These are phyloP conservation scores for Dilophus febrilis DNA, from an alignment of 2,888 invertebrate genomes.

Conservation along the genomic window DNA sequence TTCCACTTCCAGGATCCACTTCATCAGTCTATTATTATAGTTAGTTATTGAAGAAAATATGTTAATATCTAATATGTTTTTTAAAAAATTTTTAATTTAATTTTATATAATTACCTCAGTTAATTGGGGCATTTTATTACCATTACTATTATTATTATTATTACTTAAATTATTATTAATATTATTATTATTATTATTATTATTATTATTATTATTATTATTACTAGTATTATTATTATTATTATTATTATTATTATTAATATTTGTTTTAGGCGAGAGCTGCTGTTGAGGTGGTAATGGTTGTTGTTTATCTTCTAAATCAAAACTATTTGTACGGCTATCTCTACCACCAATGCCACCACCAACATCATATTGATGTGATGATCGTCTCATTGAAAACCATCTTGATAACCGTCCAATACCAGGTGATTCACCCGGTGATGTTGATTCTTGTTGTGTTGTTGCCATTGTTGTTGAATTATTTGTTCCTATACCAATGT, in stretches of 20 bases:
- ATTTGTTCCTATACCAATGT: too few species aligned
- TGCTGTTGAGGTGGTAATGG: background rate
- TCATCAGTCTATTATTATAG: constrained; percentile 8
- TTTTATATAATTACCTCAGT: constrained; percentile 44
- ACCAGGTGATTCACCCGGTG: constrained; percentile 53
- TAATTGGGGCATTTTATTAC: constrained; percentile 58
- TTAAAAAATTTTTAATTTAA: background rate
- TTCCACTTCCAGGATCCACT: constrained; percentile 6
- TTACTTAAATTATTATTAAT: too few species aligned
- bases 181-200: background rate
- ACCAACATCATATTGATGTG: constrained; percentile 66
- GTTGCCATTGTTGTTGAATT: constrained; percentile 4
- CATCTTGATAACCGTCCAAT: constrained; percentile 69
- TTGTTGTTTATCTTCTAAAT: constrained; percentile 12
- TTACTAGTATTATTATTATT: background rate
- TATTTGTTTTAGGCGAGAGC: constrained; percentile 10
- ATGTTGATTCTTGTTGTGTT: constrained; percentile 24
- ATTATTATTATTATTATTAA: background rate
- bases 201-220: background rate
- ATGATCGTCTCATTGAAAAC: constrained; percentile 72
- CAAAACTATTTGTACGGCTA: constrained; percentile 14
- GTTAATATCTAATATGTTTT: background rate
- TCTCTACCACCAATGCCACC: constrained; percentile 14
- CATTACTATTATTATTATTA: background rate
- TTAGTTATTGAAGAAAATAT: background rate